phyloP scores from a whole-genome alignment of 64 coral and sea anemone genomes.

The Dendronephthya gigantea region DNA sequence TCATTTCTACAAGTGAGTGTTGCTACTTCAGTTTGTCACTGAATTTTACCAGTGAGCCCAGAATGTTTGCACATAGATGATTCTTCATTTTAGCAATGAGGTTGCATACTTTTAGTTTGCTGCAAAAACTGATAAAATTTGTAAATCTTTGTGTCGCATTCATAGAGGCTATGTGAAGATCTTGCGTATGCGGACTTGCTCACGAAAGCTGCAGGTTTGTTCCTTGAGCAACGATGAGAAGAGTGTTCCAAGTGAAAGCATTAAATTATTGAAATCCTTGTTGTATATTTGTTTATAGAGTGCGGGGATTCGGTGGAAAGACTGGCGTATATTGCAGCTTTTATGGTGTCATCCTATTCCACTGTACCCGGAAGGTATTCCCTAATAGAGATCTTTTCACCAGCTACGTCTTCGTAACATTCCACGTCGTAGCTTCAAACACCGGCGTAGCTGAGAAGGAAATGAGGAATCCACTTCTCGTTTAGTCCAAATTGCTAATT shows the following conservation, averaged over 20 bases:
- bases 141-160: not conserved
- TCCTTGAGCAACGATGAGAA: not conserved
- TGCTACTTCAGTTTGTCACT: not conserved
- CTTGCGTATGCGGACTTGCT: conserved; percentile 93
- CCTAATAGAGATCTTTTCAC: not conserved
- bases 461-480: too few species aligned
- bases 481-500: too few species aligned
- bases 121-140: too few species aligned
- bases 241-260: not conserved
- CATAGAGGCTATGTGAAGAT: conserved; percentile 83
- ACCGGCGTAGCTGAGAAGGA: too few species aligned
- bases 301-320: conserved; percentile 61
- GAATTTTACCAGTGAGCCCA: too few species aligned
- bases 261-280: not conserved
- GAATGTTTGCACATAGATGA: not conserved
- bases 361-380: conserved; percentile 75
- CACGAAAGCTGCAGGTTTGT: conserved; percentile 83
- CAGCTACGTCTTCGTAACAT: not conserved
- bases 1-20: conserved; percentile 85
- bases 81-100: too few species aligned
- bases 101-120: too few species aligned
- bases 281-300: conserved; percentile 29
- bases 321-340: conserved; percentile 79
- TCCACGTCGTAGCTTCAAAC: not conserved
- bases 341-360: conserved; percentile 80